Conservation (phyloP, 1,140 invertebrate species). For the Asobara japonica region DNA sequence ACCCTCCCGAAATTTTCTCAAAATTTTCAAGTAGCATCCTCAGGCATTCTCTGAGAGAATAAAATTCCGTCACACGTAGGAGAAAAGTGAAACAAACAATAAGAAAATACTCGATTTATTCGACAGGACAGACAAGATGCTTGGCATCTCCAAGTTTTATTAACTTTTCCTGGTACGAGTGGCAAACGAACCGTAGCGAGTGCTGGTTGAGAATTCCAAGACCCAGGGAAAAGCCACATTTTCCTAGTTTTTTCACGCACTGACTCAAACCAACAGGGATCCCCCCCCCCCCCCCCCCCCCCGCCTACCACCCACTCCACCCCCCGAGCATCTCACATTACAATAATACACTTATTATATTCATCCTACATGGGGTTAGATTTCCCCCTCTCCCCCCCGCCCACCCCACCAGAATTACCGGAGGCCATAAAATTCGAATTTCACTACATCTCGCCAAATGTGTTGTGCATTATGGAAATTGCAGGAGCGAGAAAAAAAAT, state of each 20-base stretch:
- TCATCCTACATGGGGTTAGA: not conserved
- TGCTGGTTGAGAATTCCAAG: slow-evolving; percentile 2
- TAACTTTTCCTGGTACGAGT: slow-evolving; percentile 10
- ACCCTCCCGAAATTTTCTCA: not conserved
- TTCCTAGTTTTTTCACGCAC: not conserved
- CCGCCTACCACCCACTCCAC: no score
- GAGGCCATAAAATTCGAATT: slow-evolving; percentile 3
- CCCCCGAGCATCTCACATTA: not conserved
- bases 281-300: not conserved
- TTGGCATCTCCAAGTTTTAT: slow-evolving; percentile 11
- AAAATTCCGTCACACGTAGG: not conserved
- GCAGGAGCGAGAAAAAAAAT: not conserved
- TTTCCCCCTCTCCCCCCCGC: no score
- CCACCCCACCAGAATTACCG: not conserved
- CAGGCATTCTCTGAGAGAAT: not conserved
- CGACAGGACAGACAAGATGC: slow-evolving; percentile 10
- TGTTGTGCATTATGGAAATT: not conserved
- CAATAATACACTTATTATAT: slow-evolving; percentile 12
- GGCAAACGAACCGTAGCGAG: not conserved
- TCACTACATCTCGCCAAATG: not conserved
- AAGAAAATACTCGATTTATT: slow-evolving; percentile 5
- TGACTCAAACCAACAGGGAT: not conserved
- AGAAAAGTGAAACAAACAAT: not conserved
- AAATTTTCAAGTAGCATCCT: not conserved
- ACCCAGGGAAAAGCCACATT: not conserved